These are phyloP conservation scores for Coregonus suidteri DNA, from an alignment of 2,797 vertebrate genomes.

Conservation along the genomic window DNA sequence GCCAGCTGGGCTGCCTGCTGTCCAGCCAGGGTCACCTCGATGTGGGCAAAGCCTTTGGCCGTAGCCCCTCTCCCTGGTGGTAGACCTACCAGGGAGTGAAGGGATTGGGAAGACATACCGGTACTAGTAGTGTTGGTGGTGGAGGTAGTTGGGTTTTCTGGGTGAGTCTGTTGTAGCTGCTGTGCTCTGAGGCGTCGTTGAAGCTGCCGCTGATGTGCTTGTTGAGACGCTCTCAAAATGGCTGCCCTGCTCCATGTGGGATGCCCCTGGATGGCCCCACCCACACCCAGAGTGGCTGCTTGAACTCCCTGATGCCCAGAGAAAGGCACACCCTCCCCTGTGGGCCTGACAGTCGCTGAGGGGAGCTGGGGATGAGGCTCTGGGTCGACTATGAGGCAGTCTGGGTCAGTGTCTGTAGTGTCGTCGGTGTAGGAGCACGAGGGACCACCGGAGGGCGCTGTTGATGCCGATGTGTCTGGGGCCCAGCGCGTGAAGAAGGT, in stretches of 20 bases:
- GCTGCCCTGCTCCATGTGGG: slow-evolving; percentile 42
- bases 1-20: slow-evolving; percentile 34
- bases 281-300: neutral
- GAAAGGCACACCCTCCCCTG: slow-evolving; percentile 22
- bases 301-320: neutral
- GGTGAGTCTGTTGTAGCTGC: slow-evolving; percentile 19
- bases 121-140: neutral
- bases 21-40: slow-evolving; percentile 29
- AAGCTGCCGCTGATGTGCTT: slow-evolving; percentile 17
- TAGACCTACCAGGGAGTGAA: slow-evolving; percentile 22
- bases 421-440: slow-evolving; percentile 53
- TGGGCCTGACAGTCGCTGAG: slow-evolving; percentile 6
- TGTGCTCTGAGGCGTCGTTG: slow-evolving; percentile 3
- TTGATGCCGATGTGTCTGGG: slow-evolving; percentile 46
- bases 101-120: slow-evolving; percentile 11
- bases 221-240: slow-evolving; percentile 22
- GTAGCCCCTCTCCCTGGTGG: slow-evolving; percentile 23
- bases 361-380: slow-evolving; percentile 29
- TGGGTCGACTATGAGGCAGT: slow-evolving; percentile 56
- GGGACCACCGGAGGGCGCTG: slow-evolving; percentile 27
- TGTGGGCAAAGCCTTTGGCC: slow-evolving; percentile 26
- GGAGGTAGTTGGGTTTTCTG: neutral
- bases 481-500: slow-evolving; percentile 68
- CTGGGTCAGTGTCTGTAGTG: slow-evolving; percentile 44
- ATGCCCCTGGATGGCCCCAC: slow-evolving; percentile 11